Conservation (phyloP, 1,140 invertebrate genomes). For the Camponotus floridanus region DNA sequence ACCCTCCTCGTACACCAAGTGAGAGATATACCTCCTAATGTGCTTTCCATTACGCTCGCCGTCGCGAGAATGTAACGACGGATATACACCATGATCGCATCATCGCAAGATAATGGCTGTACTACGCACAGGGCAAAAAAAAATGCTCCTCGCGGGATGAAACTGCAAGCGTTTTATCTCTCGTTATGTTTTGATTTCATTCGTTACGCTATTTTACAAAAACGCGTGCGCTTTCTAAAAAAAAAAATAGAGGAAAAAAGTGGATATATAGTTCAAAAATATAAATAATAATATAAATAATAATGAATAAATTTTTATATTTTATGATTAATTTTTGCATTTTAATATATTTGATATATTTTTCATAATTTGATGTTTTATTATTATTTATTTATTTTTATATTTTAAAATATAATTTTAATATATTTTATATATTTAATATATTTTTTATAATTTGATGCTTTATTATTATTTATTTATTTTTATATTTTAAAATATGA, state of each 20-base stretch:
- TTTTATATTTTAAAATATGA: no score
- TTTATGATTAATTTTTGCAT: no score
- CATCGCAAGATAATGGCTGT: constrained; percentile 51
- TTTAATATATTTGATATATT: no score
- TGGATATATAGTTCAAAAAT: background rate
- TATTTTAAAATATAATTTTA: no score
- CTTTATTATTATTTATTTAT: no score
- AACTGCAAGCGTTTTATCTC: constrained; percentile 35
- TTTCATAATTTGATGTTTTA: no score
- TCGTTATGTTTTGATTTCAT: constrained; percentile 44
- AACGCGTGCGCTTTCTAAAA: background rate
- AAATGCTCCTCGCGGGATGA: background rate
- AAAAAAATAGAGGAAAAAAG: background rate
- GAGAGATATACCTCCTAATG: constrained; percentile 78
- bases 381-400: no score
- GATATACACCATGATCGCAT: constrained; percentile 55
- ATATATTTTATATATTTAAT: no score
- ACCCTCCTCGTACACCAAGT: constrained; percentile 61
- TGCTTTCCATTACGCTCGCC: constrained; percentile 77
- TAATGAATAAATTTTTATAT: background rate
- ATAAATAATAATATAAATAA: no score
- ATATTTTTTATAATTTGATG: no score
- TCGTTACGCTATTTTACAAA: background rate
- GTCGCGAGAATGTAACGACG: constrained; percentile 51
- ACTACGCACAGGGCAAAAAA: constrained; percentile 39